These are phyloP conservation scores for Procambarus clarkii DNA, from an alignment of 1,140 invertebrate genomes.

Conservation along the genomic window DNA sequence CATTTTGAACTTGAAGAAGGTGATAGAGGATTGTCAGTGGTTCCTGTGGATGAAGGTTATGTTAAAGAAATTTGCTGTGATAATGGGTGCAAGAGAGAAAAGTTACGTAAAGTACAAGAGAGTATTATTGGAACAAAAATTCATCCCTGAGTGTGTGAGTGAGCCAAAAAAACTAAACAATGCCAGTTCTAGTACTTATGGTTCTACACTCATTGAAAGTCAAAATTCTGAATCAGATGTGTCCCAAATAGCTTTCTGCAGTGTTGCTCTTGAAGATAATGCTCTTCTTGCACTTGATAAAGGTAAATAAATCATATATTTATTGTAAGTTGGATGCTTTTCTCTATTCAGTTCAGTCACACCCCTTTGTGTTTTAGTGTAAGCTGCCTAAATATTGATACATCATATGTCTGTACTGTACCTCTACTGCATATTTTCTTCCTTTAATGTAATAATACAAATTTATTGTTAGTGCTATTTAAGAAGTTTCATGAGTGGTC, in stretches of 20 bases:
- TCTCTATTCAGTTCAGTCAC: background rate
- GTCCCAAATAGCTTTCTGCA: background rate
- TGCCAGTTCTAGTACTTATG: background rate
- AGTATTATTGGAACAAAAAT: background rate
- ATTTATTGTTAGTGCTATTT: too few species aligned
- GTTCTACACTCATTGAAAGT: background rate
- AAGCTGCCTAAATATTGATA: too few species aligned
- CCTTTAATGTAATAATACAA: too few species aligned
- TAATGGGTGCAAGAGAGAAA: background rate
- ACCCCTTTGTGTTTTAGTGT: too few species aligned
- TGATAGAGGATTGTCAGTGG: too few species aligned
- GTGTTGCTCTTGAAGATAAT: slow-evolving; percentile 48
- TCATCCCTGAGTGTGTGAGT: background rate
- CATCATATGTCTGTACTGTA: too few species aligned
- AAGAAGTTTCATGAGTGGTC: too few species aligned
- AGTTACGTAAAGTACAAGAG: background rate
- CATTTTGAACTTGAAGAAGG: background rate
- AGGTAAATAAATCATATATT: slow-evolving; percentile 8
- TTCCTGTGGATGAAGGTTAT: background rate
- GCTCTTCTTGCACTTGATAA: slow-evolving; percentile 41
- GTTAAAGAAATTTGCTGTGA: background rate
- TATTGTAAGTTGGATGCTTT: background rate
- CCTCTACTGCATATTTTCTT: too few species aligned
- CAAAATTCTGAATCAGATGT: background rate
- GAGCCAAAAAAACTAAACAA: background rate